Percentiles rank a stretch among this genome's conserved stretches.
Conservation (phyloP, 2,113 vertebrate genomes). For the Hirundichthys speculiger region DNA sequence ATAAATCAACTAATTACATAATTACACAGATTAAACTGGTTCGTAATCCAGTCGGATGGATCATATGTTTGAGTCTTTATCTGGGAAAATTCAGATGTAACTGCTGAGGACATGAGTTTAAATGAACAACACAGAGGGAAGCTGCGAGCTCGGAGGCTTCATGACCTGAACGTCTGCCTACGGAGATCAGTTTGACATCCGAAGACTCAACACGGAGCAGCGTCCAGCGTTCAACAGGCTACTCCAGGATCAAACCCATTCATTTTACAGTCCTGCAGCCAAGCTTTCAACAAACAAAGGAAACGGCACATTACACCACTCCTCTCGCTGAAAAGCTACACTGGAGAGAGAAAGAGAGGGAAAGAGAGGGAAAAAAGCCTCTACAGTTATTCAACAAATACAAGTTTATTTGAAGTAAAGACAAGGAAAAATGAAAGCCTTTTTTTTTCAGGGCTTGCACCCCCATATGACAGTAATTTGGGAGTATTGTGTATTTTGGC, state of each 20-base stretch:
- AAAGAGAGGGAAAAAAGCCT: conserved; percentile 73
- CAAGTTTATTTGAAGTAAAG: conserved; percentile 86
- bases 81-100: neutral
- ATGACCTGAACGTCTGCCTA: conserved; percentile 24
- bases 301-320: conserved; percentile 82
- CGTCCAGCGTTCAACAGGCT: conserved; percentile 58
- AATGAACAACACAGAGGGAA: conserved; percentile 4
- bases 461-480: conserved; percentile 96
- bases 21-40: no score
- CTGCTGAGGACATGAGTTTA: conserved; percentile 8
- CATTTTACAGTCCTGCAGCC: conserved; percentile 65
- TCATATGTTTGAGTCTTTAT: conserved; percentile 3
- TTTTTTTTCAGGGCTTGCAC: conserved; percentile 72
- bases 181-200: conserved; percentile 31
- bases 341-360: conserved; percentile 61
- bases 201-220: conserved; percentile 36
- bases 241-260: conserved; percentile 54
- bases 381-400: conserved; percentile 92
- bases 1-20: neutral
- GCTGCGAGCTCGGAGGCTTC: neutral
- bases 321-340: conserved; percentile 75
- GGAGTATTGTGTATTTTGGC: conserved; percentile 94
- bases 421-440: conserved; percentile 82
- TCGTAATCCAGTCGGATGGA: no score
- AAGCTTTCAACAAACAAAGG: conserved; percentile 80